Percentiles rank a stretch among this genome's conserved stretches.
Evolutionary conservation across 2,888 invertebrate species (phyloP).

Genomic region (Chloroclystis v-ata): DNA sequence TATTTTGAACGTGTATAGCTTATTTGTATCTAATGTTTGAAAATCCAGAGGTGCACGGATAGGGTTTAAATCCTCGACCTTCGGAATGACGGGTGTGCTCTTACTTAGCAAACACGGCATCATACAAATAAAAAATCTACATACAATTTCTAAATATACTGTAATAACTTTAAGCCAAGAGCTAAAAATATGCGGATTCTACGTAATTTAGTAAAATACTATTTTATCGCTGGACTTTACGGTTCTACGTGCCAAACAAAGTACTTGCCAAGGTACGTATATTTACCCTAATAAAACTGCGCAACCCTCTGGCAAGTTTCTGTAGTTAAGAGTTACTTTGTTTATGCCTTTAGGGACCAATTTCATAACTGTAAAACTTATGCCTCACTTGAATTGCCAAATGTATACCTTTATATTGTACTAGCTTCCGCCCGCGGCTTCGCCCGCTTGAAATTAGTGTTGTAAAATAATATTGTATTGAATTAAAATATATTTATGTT

Average conservation of each 20-base stretch:
- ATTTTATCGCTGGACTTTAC: constrained; percentile 25
- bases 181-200: constrained; percentile 30
- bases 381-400: neutral
- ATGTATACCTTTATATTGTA: neutral
- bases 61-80: no score
- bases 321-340: constrained; percentile 10
- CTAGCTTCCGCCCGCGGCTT: no score
- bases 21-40: no score
- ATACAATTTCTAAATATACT: constrained; percentile 8
- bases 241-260: constrained; percentile 18
- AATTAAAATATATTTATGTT: no score
- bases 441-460: no score
- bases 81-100: no score
- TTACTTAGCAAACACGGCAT: no score
- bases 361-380: constrained; percentile 3
- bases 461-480: no score
- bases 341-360: constrained; percentile 15
- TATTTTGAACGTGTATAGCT: no score
- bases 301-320: constrained; percentile 9
- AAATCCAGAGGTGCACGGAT: no score
- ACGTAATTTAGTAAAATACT: constrained; percentile 28
- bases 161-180: constrained; percentile 18
- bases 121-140: no score
- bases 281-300: constrained; percentile 18
- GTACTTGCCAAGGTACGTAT: neutral